phyloP scores from a whole-genome alignment of 2,113 vertebrate genomes.

The Seriola quinqueradiata region DNA sequence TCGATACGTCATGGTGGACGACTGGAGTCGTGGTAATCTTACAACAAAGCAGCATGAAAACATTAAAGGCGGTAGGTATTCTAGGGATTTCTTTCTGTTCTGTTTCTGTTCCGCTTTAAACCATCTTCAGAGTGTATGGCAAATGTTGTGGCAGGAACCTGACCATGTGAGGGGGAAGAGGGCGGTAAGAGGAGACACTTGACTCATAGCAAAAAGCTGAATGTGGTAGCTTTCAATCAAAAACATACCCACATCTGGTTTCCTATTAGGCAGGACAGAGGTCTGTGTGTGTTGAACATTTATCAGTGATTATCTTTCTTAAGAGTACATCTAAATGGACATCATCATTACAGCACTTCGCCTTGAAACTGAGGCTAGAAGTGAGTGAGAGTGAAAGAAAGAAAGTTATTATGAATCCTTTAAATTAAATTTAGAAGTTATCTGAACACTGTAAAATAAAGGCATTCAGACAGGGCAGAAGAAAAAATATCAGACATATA shows the following conservation, averaged over 20 bases:
- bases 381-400: background rate
- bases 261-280: background rate
- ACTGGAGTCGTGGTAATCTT: too few species aligned
- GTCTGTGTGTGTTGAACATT: background rate
- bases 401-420: background rate
- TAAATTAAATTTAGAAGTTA: conserved; percentile 1
- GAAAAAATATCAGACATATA: conserved; percentile 13
- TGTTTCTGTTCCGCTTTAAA: background rate
- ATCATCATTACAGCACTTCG: background rate
- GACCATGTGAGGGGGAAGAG: background rate
- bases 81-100: background rate
- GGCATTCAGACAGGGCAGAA: background rate
- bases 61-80: too few species aligned
- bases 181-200: background rate
- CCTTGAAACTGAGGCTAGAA: background rate
- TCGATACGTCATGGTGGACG: background rate
- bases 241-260: conserved; percentile 28
- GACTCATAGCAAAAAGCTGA: background rate
- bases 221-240: background rate
- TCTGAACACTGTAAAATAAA: background rate
- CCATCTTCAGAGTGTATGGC: background rate
- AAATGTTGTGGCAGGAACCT: background rate
- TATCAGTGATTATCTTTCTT: conserved; percentile 1
- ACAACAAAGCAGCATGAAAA: too few species aligned
- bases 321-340: background rate